Conservation (phyloP, 1,140 invertebrate species). For the Acromyrmex echinatior region DNA sequence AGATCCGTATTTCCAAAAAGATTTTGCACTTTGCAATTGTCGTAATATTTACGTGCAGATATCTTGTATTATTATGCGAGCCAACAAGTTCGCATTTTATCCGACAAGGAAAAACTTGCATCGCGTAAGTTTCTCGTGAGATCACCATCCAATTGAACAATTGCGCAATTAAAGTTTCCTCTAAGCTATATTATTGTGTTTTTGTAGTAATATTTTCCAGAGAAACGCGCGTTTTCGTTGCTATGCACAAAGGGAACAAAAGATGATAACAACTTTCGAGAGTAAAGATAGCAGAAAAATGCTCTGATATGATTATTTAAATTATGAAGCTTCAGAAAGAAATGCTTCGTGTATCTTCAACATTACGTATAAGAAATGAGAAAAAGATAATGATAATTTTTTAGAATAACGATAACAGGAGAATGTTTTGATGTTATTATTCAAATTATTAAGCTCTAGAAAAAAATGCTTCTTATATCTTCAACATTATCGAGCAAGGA, state of each 20-base stretch:
- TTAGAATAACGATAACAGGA: too few species aligned
- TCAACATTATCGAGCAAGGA: too few species aligned
- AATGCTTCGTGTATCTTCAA: neutral
- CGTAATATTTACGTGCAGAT: neutral
- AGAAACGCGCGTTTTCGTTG: neutral
- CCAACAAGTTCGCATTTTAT: neutral
- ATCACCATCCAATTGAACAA: slow-evolving; percentile 28
- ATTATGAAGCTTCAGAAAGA: too few species aligned
- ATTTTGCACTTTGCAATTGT: neutral
- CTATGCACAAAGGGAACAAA: neutral
- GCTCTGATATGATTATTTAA: neutral
- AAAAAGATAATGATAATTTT: too few species aligned
- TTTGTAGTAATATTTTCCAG: neutral
- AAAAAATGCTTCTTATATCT: too few species aligned
- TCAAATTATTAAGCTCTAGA: too few species aligned
- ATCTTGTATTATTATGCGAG: neutral
- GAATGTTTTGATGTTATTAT: too few species aligned
- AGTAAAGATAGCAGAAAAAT: neutral
- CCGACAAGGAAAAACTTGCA: neutral
- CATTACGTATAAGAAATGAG: neutral
- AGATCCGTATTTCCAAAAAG: neutral
- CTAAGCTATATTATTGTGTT: neutral
- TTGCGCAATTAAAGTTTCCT: slow-evolving; percentile 7
- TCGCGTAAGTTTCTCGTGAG: neutral
- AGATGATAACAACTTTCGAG: neutral